Base-by-base conservation (phyloP, 2,888 invertebrate genomes). In the Phymatocera aterrima region DNA sequence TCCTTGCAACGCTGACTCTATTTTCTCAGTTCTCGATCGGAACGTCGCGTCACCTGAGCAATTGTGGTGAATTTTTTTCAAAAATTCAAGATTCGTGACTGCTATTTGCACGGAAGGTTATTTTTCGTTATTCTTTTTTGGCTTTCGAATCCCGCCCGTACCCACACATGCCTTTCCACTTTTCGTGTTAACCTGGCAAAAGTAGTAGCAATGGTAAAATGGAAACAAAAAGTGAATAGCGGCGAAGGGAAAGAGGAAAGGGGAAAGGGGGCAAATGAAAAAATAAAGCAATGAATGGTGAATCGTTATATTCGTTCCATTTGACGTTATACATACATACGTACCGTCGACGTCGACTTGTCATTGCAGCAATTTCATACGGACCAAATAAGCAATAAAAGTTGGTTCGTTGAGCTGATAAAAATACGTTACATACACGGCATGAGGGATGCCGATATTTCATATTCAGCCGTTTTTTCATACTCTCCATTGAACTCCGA, bases 351-450 rank as follows among this genome's bases (percentile, higher is more conserved):
- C 40, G 2, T 43, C 40, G 28, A 68, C 24, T 46, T 28, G 24
- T 68, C 18, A 37, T 8, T 18, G 12, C 15, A 43, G 48, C 51
- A 51, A 72, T 51, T 72, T 72, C 31, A 51, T n/a, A n/a, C 21
- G 31, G 51, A 72, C 51, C 31, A 72, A 72, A 72, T 72, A 34
- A 34, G 72, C 48, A 72, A 72, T 72, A 48, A 72, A 51, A 18
- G 34, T 72, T 34, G 18, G 34, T 18, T 72, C 72, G 34, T 6
- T 72, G 48, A 72, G 34, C 51, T 34, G 48, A 51, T 34, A 21
- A 51, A 72, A 34, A 51, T 72, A 34, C 34, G 24, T 57, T 3
- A 57, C 15, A 21, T 21, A 28, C 18, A 15, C 28, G 24, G 8
- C 8, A 40, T 40, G 40, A 40, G 40, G 40, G 15, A 15, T 18